Percentiles rank a stretch among this genome's conserved stretches.
Conservation (phyloP, 2,888 invertebrate species). For the Craniophora ligustri region DNA sequence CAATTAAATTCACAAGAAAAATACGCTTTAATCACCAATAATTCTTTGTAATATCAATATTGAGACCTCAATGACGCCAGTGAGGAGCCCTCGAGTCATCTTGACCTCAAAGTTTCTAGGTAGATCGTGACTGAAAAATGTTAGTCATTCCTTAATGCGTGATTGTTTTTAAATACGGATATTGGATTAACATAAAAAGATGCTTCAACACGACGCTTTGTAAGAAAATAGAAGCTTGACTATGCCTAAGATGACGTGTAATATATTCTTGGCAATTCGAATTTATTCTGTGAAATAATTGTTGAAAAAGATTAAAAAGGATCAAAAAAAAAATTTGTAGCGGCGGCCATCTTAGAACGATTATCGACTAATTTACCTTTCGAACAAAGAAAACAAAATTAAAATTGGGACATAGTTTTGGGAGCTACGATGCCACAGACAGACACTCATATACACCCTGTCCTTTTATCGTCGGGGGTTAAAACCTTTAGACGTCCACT, state of each 20-base stretch:
- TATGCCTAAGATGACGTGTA: slow-evolving; percentile 30
- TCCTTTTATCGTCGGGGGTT: too few relatives aligned
- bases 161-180: slow-evolving; percentile 50
- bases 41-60: slow-evolving; percentile 32
- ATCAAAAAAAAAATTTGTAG: too few relatives aligned
- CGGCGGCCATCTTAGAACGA: too few relatives aligned
- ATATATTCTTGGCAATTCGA: neutral
- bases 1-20: neutral
- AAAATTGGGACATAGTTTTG: too few relatives aligned
- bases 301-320: too few relatives aligned
- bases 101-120: slow-evolving; percentile 54
- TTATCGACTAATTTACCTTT: too few relatives aligned
- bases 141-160: slow-evolving; percentile 42
- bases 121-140: slow-evolving; percentile 52
- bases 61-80: slow-evolving; percentile 46
- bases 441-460: too few relatives aligned
- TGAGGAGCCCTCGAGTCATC: slow-evolving; percentile 27
- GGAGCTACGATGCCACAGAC: too few relatives aligned
- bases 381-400: too few relatives aligned
- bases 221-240: slow-evolving; percentile 12
- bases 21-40: slow-evolving; percentile 8
- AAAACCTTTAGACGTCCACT: too few relatives aligned
- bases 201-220: slow-evolving; percentile 19
- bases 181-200: slow-evolving; percentile 42
- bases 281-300: too few relatives aligned